A percentile compares a stretch with the other conserved stretches of the same genome.
Conservation (phyloP, 2,888 invertebrate species). For the Erebia palarica region DNA sequence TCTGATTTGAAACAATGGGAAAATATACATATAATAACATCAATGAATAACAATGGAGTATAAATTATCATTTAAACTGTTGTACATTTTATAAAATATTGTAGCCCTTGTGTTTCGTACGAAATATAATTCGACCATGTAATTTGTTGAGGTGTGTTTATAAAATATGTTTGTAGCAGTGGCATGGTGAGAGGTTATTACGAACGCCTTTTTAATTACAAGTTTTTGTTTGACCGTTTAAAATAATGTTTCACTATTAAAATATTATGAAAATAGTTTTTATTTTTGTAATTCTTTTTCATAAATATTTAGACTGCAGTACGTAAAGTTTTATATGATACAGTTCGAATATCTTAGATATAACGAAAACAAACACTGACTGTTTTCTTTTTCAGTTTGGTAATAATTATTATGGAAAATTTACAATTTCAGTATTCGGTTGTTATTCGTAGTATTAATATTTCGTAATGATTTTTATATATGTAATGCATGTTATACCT, state of each 20-base stretch:
- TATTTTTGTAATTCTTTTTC: too few relatives aligned
- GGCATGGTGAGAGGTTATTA: slow-evolving; percentile 28
- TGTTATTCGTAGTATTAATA: too few relatives aligned
- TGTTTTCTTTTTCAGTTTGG: too few relatives aligned
- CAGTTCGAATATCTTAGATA: too few relatives aligned
- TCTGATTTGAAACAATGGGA: slow-evolving; percentile 83
- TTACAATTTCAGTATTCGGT: too few relatives aligned
- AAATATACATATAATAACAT: slow-evolving; percentile 83
- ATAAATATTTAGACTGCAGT: too few relatives aligned
- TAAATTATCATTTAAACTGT: slow-evolving; percentile 83
- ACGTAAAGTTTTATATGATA: too few relatives aligned
- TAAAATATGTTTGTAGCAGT: slow-evolving; percentile 48
- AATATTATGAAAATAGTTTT: neutral
- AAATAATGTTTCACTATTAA: neutral
- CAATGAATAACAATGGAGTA: slow-evolving; percentile 83
- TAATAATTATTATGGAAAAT: too few relatives aligned
- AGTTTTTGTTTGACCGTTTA: neutral
- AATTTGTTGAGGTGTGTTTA: slow-evolving; percentile 57
- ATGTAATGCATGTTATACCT: too few relatives aligned
- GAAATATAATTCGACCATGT: slow-evolving; percentile 55
- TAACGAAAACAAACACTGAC: too few relatives aligned
- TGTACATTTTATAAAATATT: slow-evolving; percentile 82
- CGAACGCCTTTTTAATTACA: slow-evolving; percentile 23
- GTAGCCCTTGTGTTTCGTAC: slow-evolving; percentile 72
- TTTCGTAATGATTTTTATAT: too few relatives aligned